Base-by-base conservation (phyloP, 2,888 invertebrate genomes). In the Petrolisthes cinctipes region DNA sequence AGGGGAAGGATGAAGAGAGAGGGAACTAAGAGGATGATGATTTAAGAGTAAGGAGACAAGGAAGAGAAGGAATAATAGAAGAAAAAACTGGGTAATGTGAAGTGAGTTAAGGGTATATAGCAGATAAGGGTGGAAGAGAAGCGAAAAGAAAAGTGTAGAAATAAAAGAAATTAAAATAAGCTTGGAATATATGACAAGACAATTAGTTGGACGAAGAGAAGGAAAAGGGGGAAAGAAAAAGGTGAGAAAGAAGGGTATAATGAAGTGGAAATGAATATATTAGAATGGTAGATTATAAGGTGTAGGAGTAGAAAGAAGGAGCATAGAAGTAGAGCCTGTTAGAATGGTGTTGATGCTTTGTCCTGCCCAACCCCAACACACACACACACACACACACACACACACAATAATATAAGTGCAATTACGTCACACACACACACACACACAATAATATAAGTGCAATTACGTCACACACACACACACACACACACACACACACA, bases 381-480 rank as follows among this genome's bases (percentile, higher is more conserved):
- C n/a, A 73, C 73, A 73, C n/a, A 73, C 20, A 73, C n/a, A 73
- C 73, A 73, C n/a, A 73, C 73, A 73, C n/a, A 73, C 14, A n/a
- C 73, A 73, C n/a, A 73, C 73, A 73, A n/a, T n/a, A n/a, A n/a
- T n/a, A n/a, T n/a, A n/a, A n/a, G n/a, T n/a, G n/a, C n/a, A n/a
- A n/a, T n/a, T n/a, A n/a, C n/a, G n/a, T n/a, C n/a, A 73, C 73
- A 73, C n/a, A 73, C 20, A 73, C n/a, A 73, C 73, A 73, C n/a
- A 73, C 73, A 73, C n/a, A 73, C 14, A n/a, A n/a, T n/a, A n/a
- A n/a, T n/a, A n/a, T n/a, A n/a, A n/a, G n/a, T n/a, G n/a, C n/a
- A n/a, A n/a, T n/a, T n/a, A n/a, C n/a, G n/a, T 61, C 73, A 73
- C n/a, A 73, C 73, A 73, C n/a, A 73, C 73, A 73, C n/a, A 73